Base-by-base conservation (phyloP, 2,888 invertebrate species). In the Toxonevra muliebris region DNA sequence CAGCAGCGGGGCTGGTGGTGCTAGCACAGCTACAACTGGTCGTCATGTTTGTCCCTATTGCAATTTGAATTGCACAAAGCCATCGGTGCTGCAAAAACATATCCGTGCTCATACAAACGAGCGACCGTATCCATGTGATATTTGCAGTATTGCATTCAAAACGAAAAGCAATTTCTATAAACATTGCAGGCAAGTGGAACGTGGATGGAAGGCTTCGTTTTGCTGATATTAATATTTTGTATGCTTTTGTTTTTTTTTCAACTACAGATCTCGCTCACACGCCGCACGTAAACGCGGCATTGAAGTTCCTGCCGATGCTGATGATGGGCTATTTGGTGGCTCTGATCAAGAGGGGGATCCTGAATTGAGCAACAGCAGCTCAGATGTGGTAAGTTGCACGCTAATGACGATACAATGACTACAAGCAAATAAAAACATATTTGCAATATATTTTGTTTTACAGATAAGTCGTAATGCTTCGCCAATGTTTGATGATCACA, bases 141-240 rank as follows among this genome's bases (percentile, higher is more conserved):
- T 92, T 74, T 96, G 96, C 85, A 94, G 94, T 74, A 94, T 96
- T 86, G 93, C 95, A 77, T 96, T 96, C 87, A 96, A 96, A 86
- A 96, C 96, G 20, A 94, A 94, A 85, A 95, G 95, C 77, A 96
- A 96, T 86, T 88, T 96, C 75, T 96, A 95, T 84, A 96, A 96
- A 85, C 96, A 96, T 86, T 91, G 93, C 84, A 87, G 90, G 81
- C 88, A 68, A 75, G 69, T 65, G 20, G 12, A 12, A 4, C 45
- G 12, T 11, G 8, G 2, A 7, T 30, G 30, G 30, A 30, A 30
- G 30, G 30, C 30, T 4, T 30, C 15, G 9, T 12, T 57, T 7
- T 45, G 7, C 12, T 9, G 30, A 13, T 30, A 30, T 30, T 30
- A 30, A 30, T 30, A 30, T 30, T 30, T 30, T 30, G 30, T 30